A percentile compares a stretch with the other conserved stretches of the same genome.
Conservation (phyloP, 2,113 vertebrate species). For the Phrynocephalus versicolor region DNA sequence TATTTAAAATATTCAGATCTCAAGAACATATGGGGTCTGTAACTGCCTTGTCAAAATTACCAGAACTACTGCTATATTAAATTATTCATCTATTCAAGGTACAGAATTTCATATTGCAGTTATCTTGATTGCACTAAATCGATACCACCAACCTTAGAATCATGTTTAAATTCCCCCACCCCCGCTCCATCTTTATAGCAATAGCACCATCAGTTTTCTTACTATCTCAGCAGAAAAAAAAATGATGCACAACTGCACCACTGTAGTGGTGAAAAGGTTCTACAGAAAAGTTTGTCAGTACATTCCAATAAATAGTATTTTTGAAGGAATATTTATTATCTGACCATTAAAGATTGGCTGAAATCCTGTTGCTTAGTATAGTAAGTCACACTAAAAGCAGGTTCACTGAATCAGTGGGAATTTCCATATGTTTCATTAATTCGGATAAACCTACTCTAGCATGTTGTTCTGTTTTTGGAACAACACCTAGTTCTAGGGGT, state of each 20-base stretch:
- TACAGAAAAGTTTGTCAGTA: not conserved
- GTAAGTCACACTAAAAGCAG: too few relatives aligned
- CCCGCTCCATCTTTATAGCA: not conserved
- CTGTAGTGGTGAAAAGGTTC: not conserved
- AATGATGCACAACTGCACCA: not conserved
- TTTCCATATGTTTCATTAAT: too few relatives aligned
- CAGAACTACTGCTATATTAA: slow-evolving; percentile 1
- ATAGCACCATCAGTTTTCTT: not conserved
- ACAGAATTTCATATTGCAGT: slow-evolving; percentile 32
- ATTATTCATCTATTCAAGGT: slow-evolving; percentile 19
- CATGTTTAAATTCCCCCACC: slow-evolving; percentile 19
- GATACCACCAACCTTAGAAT: slow-evolving; percentile 15
- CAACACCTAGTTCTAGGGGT: not conserved
- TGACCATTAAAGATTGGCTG: not conserved
- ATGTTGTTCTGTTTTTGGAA: too few relatives aligned
- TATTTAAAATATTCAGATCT: slow-evolving; percentile 22
- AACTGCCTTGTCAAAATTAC: slow-evolving; percentile 15
- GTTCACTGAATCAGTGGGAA: too few relatives aligned
- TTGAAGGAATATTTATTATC: not conserved
- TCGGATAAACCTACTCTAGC: too few relatives aligned
- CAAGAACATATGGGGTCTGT: slow-evolving; percentile 8
- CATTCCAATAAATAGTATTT: not conserved
- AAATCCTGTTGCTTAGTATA: too few relatives aligned
- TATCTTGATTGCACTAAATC: slow-evolving; percentile 24
- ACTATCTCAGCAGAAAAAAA: slow-evolving; percentile 4